Conservation (phyloP, 2,888 invertebrate species). For the Pachycephus smyrnensis region DNA sequence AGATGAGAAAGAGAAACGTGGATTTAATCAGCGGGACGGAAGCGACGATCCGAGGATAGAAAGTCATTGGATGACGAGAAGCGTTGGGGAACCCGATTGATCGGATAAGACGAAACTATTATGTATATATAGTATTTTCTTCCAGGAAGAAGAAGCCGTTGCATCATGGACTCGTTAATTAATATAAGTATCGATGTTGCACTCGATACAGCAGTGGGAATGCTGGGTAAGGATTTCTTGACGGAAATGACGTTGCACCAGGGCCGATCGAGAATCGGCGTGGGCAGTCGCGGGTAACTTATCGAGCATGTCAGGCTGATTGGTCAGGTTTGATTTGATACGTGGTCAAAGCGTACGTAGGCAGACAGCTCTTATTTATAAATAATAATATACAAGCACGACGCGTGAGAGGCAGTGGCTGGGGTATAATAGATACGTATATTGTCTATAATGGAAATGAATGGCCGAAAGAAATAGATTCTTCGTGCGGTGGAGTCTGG, state of each 20-base stretch:
- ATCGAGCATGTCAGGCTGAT: slow-evolving; percentile 26
- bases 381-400: slow-evolving; percentile 20
- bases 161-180: background rate
- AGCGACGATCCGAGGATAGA: background rate
- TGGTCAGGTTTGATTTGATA: slow-evolving; percentile 29
- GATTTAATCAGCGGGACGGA: background rate
- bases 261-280: slow-evolving; percentile 36
- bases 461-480: background rate
- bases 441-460: background rate
- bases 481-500: too few relatives aligned
- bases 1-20: background rate
- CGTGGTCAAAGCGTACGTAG: slow-evolving; percentile 27
- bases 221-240: background rate
- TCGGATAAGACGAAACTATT: background rate
- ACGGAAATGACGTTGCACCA: background rate
- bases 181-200: background rate
- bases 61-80: background rate
- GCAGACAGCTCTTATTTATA: slow-evolving; percentile 29
- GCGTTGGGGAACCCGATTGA: background rate
- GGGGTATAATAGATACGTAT: background rate
- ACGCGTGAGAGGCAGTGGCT: background rate
- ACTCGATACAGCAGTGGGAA: background rate
- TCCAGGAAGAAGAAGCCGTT: background rate
- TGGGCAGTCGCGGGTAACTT: slow-evolving; percentile 27
- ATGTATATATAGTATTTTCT: background rate